Evolutionary conservation across 2,113 vertebrate genomes (phyloP), one percentile per base, ranked within the genome.

Genomic region (Speoplatyrhinus poulsoni): DNA sequence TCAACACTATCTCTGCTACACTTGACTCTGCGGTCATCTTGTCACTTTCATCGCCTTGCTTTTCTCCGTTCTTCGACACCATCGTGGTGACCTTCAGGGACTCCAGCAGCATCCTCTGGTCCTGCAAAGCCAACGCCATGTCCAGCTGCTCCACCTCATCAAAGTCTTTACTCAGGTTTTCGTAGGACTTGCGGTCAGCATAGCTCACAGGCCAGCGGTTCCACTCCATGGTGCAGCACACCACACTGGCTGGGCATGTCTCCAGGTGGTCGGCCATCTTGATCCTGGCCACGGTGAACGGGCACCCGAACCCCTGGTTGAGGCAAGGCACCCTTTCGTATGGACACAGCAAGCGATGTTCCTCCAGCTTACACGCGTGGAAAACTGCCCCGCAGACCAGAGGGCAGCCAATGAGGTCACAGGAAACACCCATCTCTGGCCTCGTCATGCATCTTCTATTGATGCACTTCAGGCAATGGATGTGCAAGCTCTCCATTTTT

Each of bases 171-270:
- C 96, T 98, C 73, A 99, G 87, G 90, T 96, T 98, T 86, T 99
- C 97, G 0, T 99, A 99, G 1, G 97, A 99, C 84, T 98, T 98
- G 73, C 93, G 92, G 79, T 99, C 97, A 4, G 96, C 93, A 0
- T 99, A 99, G 91, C 97, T 98, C 67, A 99, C 96, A 0, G 98
- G 97, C 98, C 98, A 99, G 83, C 98, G 94, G 74, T 99, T 99
- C 98, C 98, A 99, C 79, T 99, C 98, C 98, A 99, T 99, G 12
- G 98, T 99, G 78, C 98, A 99, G 81, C 98, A 99, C 0, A 99
- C 96, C 69, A 99, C 96, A 67, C 97, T 99, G 3, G 97, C 98
- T 6, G 98, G 98, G 79, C 98, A 99, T 1, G 88, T 88, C 85
- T 94, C 93, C 12, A 99, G 93, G 80, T 99, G 98, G 50, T 96